These are phyloP conservation scores for Acleris cristana DNA, from an alignment of 2,888 invertebrate species.

Conservation along the genomic window DNA sequence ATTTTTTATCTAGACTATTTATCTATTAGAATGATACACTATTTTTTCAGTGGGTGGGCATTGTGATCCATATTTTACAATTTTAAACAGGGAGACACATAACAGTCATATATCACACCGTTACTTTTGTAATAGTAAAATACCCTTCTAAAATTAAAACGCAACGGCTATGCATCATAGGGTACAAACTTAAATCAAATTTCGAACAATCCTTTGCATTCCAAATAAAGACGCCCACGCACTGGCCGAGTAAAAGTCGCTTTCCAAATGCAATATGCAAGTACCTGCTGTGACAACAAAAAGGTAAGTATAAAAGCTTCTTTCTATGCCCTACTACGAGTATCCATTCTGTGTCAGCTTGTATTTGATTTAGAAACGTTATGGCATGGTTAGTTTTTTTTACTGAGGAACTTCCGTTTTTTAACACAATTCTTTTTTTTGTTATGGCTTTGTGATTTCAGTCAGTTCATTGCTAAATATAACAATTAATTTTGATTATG, in stretches of 20 bases:
- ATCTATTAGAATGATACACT: no score
- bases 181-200: conserved; percentile 59
- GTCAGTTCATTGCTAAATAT: no score
- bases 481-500: no score
- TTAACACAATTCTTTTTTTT: no score
- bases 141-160: conserved; percentile 50
- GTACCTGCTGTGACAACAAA: conserved; percentile 33
- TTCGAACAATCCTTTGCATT: conserved; percentile 58
- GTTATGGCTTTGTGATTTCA: no score
- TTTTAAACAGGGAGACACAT: background rate
- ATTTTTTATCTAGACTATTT: background rate
- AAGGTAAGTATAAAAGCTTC: conserved; percentile 30
- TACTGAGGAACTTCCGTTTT: background rate
- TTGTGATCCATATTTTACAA: background rate
- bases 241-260: conserved; percentile 63
- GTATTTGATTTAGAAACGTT: conserved; percentile 13
- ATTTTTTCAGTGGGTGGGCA: no score
- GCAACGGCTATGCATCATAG: conserved; percentile 58
- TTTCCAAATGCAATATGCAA: conserved; percentile 68
- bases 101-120: conserved; percentile 39
- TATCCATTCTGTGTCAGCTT: conserved; percentile 21
- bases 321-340: conserved; percentile 23
- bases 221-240: conserved; percentile 73
- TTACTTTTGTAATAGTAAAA: conserved; percentile 30
- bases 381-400: conserved; percentile 9